A percentile compares a stretch with the other conserved stretches of the same genome.
phyloP scores from a whole-genome alignment of 2,797 vertebrate genomes.

The Catharus ustulatus region DNA sequence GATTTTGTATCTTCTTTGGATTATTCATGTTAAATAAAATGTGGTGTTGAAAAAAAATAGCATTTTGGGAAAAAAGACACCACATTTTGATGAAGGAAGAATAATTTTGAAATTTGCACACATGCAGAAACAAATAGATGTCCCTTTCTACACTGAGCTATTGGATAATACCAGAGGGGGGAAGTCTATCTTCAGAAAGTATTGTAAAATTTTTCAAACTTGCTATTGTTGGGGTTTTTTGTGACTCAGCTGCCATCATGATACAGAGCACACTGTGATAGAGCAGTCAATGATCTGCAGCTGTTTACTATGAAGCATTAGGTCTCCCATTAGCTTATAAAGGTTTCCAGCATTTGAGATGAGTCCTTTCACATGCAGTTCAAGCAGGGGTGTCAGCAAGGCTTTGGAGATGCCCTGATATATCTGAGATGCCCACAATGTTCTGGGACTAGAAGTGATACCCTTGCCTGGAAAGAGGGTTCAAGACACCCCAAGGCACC shows the following conservation, averaged over 20 bases:
- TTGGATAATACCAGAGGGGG: not conserved
- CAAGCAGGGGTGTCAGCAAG: not conserved
- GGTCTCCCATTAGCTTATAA: not conserved
- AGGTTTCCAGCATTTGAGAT: not conserved
- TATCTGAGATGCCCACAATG: not conserved
- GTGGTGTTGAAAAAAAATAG: not conserved
- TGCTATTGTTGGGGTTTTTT: rapidly evolving
- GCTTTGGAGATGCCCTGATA: not conserved
- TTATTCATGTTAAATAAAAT: not conserved
- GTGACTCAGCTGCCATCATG: not conserved
- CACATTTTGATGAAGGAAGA: not conserved
- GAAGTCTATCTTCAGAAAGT: not conserved
- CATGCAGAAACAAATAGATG: not conserved
- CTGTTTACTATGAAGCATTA: not conserved
- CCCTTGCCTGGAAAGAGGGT: not conserved
- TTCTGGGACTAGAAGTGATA: not conserved
- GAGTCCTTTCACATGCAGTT: not conserved
- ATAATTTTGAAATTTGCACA: not conserved
- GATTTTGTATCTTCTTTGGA: not conserved
- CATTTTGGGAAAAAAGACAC: not conserved
- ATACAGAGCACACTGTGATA: not conserved
- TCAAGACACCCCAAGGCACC: not conserved
- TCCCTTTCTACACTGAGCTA: not conserved
- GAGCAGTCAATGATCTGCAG: not conserved
- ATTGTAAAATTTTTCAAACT: not conserved